These are phyloP conservation scores for Papilio helenus DNA, from an alignment of 1,140 invertebrate species.

Conservation along the genomic window DNA sequence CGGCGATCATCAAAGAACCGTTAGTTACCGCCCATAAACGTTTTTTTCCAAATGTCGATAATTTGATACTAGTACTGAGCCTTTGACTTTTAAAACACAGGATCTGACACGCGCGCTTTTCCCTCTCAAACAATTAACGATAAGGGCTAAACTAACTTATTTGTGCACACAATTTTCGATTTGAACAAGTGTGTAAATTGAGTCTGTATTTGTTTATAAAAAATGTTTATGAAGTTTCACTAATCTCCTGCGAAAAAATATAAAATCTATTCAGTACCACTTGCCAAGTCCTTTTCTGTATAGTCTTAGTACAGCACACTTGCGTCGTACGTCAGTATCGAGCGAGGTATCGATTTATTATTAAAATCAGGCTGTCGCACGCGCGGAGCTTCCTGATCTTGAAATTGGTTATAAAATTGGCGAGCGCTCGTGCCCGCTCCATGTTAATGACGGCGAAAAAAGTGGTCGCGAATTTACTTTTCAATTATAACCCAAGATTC, in stretches of 20 bases:
- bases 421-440: slow-evolving; percentile 71
- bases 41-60: slow-evolving; percentile 70
- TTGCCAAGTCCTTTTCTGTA: background rate
- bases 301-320: slow-evolving; percentile 47
- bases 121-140: too few relatives aligned
- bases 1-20: slow-evolving; percentile 61
- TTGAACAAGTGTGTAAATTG: background rate
- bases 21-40: slow-evolving; percentile 64
- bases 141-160: background rate
- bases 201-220: too few relatives aligned
- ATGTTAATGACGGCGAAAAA: slow-evolving; percentile 71
- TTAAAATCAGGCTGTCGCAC: slow-evolving; percentile 76
- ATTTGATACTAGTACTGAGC: slow-evolving; percentile 63
- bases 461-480: slow-evolving; percentile 67
- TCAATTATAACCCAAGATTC: slow-evolving; percentile 60
- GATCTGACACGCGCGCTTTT: background rate
- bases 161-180: background rate
- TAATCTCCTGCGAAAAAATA: too few relatives aligned
- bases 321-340: slow-evolving; percentile 59
- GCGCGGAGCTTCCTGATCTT: slow-evolving; percentile 69
- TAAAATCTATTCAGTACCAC: background rate
- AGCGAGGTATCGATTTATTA: slow-evolving; percentile 75
- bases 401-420: slow-evolving; percentile 80
- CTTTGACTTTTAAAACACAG: background rate
- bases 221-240: too few relatives aligned